Evolutionary conservation across 2,797 vertebrate genomes (phyloP).

Genomic region (Propithecus deckenii): DNA sequence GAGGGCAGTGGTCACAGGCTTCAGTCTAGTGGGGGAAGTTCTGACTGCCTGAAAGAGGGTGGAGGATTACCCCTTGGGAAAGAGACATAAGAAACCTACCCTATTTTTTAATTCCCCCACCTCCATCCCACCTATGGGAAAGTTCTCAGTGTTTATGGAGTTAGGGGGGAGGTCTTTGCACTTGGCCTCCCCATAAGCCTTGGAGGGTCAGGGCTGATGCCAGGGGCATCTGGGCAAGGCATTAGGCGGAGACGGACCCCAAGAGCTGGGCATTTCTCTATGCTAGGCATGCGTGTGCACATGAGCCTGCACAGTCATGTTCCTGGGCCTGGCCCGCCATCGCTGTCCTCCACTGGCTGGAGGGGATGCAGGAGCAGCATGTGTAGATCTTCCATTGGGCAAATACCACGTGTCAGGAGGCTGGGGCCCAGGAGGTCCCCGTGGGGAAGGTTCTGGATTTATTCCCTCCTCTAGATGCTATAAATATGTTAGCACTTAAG

Average conservation of each 20-base stretch:
- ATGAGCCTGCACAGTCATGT: not conserved
- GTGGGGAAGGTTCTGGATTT: slow-evolving; percentile 21
- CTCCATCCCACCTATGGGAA: not conserved
- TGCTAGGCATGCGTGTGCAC: not conserved
- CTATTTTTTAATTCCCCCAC: not conserved
- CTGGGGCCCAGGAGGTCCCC: not conserved
- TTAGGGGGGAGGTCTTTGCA: not conserved
- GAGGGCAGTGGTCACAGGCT: not conserved
- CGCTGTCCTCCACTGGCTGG: not conserved
- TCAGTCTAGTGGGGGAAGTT: not conserved
- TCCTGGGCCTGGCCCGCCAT: rapidly evolving
- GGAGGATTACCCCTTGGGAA: not conserved
- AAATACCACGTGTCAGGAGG: not conserved
- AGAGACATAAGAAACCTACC: not conserved
- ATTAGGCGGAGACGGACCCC: not conserved
- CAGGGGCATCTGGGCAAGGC: not conserved
- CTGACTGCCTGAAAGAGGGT: not conserved
- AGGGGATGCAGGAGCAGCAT: not conserved
- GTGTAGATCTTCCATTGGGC: not conserved
- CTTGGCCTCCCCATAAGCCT: not conserved
- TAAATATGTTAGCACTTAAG: slow-evolving; percentile 67
- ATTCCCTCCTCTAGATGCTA: slow-evolving; percentile 47
- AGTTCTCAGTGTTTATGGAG: not conserved
- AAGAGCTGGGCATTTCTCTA: not conserved
- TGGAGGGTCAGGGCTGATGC: not conserved